phyloP scores from a whole-genome alignment of 2,888 invertebrate genomes.

The Germaria angustata region DNA sequence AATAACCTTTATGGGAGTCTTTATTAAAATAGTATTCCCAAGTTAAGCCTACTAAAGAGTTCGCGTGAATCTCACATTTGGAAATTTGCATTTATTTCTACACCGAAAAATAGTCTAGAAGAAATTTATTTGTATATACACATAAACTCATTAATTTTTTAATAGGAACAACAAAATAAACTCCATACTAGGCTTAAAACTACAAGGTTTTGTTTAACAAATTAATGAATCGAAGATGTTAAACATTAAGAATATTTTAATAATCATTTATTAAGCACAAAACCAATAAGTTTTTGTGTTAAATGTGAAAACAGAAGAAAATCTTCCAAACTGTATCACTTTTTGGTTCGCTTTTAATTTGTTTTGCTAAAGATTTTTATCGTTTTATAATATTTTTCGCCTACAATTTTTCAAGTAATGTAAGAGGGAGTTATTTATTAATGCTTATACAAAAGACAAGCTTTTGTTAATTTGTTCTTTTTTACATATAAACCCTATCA shows the following conservation, averaged over 20 bases:
- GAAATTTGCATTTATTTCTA: too few species aligned
- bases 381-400: conserved; percentile 14
- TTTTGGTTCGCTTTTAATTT: conserved; percentile 56
- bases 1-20: background rate
- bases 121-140: too few species aligned
- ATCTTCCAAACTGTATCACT: conserved; percentile 60
- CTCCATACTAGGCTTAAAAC: too few species aligned
- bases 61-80: too few species aligned
- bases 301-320: conserved; percentile 61
- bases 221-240: background rate
- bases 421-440: conserved; percentile 27
- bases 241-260: background rate
- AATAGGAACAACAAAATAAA: too few species aligned
- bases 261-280: conserved; percentile 32
- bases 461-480: conserved; percentile 34
- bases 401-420: conserved; percentile 22
- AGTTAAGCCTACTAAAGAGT: too few species aligned
- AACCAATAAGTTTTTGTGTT: conserved; percentile 28
- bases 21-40: background rate
- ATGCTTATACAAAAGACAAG: conserved; percentile 44
- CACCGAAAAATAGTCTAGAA: too few species aligned
- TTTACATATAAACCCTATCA: conserved; percentile 57
- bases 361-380: conserved; percentile 21
- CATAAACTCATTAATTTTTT: too few species aligned
- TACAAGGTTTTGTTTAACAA: background rate